Evolutionary conservation across 2,113 vertebrate species (phyloP).

Genomic region (Sakesphorus luctuosus): DNA sequence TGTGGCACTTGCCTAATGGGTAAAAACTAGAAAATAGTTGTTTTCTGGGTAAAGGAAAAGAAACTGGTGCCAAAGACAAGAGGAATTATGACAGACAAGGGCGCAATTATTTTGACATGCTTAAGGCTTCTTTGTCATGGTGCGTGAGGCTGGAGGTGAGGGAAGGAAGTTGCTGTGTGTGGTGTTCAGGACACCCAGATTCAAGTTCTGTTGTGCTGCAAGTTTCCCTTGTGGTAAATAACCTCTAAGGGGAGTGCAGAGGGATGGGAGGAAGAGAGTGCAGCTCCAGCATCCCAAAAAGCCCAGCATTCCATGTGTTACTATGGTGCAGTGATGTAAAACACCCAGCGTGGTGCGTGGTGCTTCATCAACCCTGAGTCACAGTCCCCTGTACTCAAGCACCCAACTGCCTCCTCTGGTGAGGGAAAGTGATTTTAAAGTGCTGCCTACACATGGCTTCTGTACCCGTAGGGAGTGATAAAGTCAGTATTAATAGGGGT

Average conservation of each 20-base stretch:
- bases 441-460: background rate
- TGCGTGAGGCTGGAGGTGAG: background rate
- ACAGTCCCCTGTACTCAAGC: accelerated
- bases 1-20: background rate
- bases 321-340: background rate
- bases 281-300: background rate
- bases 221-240: background rate
- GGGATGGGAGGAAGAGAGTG: background rate
- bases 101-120: background rate
- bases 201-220: background rate
- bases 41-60: background rate
- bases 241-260: accelerated
- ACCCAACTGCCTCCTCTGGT: accelerated
- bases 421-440: background rate
- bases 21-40: background rate
- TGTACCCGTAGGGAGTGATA: background rate
- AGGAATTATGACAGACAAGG: background rate
- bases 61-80: background rate
- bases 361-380: background rate
- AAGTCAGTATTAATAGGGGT: background rate
- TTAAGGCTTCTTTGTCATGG: background rate
- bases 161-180: background rate
- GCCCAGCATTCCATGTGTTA: accelerated
- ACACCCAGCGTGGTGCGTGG: accelerated
- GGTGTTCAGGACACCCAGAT: background rate